Percentiles rank a stretch among this genome's conserved stretches.
Conservation (phyloP, 2,797 vertebrate species). For the Gila robusta region DNA sequence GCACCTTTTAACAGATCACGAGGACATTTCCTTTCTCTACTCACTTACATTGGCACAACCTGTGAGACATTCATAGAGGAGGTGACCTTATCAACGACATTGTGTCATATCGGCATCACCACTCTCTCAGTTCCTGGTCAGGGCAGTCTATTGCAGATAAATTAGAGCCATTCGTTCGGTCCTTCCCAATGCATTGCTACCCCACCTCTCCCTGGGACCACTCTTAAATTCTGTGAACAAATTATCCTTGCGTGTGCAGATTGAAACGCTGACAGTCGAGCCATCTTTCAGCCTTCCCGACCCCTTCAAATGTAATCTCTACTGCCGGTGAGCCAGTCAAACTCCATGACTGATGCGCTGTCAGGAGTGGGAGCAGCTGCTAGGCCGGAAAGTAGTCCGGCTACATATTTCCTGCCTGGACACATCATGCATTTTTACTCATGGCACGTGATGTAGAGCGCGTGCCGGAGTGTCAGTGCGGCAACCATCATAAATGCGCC, state of each 20-base stretch:
- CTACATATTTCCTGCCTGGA: conserved; percentile 53
- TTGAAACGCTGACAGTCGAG: conserved; percentile 46
- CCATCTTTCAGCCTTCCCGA: conserved; percentile 41
- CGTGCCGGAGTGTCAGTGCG: conserved; percentile 23
- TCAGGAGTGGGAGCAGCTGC: conserved; percentile 37
- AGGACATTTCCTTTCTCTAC: neutral
- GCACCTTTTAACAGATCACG: neutral
- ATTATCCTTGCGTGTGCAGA: conserved; percentile 47
- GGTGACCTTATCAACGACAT: neutral
- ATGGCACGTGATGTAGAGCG: conserved; percentile 41
- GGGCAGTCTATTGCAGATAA: conserved; percentile 16
- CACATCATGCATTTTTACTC: conserved; percentile 55
- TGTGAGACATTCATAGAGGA: neutral
- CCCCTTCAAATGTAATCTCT: conserved; percentile 52
- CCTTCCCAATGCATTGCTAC: conserved; percentile 5
- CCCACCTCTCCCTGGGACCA: conserved; percentile 28
- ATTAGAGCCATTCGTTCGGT: conserved; percentile 9
- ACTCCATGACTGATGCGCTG: conserved; percentile 44
- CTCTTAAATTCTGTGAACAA: conserved; percentile 51
- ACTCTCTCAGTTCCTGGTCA: conserved; percentile 1
- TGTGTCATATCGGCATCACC: conserved; percentile 6
- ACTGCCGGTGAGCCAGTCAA: conserved; percentile 39
- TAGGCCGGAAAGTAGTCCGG: conserved; percentile 27
- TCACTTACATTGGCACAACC: neutral
- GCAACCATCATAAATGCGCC: conserved; percentile 30